Base-by-base conservation (phyloP, 2,113 vertebrate species). In the Dasyprocta punctata region DNA sequence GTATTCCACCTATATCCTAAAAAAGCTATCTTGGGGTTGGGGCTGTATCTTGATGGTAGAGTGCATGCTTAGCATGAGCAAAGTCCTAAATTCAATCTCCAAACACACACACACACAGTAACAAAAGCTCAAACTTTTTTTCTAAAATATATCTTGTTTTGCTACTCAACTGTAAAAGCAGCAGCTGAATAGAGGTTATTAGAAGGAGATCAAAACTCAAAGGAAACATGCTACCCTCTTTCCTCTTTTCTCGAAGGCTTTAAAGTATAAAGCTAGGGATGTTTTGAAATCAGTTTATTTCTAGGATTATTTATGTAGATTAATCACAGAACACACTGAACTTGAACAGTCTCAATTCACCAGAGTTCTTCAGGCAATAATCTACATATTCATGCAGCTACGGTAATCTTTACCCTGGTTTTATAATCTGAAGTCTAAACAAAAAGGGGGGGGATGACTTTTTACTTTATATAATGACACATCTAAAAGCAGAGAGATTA, bases 291-390 rank as follows among this genome's bases (percentile, higher is more conserved):
- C 44, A 83, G 63, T 85, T 90, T 71, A 82, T 86, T 94, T 71
- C 78, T 33, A 77, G 20, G 84, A 38, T 83, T 94, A 81, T 83
- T 96, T 94, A 92, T 87, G 20, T 38, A 84, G 41, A 77, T 71
- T 63, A 83, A 20, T 16, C 16, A 93, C 10, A 92, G 82, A 63
- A 56, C 22, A 65, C 2, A 52, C 0, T 67, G 33, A 86, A 89
- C 87, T 85, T 77, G 61, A 86, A 86, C 47, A 65, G 19, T 38
- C 85, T 93, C n/a, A 86, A 87, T 56, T 94, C 83, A 94, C 47
- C n/a, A 83, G 58, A 33, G 75, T 78, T 91, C 83, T 91, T 93
- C 89, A 77, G 85, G 89, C 36, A 89, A 82, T 47, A 81, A 92
- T 47, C 52, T 87, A 63, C 28, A 69, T 54, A 81, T 5, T 56